Percentiles rank a stretch among this genome's conserved stretches.
These are phyloP conservation scores for Heliconius himera DNA, from an alignment of 1,140 invertebrate genomes.

Conservation along the genomic window DNA sequence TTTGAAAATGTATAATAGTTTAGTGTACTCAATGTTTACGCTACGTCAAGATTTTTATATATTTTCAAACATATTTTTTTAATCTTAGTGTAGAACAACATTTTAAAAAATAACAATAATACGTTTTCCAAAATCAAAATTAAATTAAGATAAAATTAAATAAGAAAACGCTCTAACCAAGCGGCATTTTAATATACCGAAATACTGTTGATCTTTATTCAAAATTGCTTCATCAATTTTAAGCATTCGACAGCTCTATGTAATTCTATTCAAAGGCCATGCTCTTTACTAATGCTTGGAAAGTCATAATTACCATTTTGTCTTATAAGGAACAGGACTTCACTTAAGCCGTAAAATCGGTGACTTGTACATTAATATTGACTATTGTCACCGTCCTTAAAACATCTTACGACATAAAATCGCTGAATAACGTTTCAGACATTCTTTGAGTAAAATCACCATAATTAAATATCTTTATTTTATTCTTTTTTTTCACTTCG, in stretches of 20 bases:
- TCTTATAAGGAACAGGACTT: conserved; percentile 46
- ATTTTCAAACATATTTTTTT: no score
- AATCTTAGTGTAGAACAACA: no score
- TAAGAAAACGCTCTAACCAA: no score
- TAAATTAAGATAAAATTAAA: no score
- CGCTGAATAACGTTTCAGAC: background rate
- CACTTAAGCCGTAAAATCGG: background rate
- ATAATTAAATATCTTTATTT: no score
- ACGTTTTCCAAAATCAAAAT: no score
- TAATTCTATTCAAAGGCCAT: conserved; percentile 54
- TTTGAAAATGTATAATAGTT: no score
- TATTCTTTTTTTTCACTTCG: no score
- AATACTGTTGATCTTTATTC: conserved; percentile 33
- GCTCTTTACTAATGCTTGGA: conserved; percentile 74
- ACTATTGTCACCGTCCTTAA: background rate
- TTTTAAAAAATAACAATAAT: no score
- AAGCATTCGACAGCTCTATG: conserved; percentile 46
- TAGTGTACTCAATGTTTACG: no score
- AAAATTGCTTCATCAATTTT: conserved; percentile 55
- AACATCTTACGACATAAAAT: background rate
- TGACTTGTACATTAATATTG: background rate
- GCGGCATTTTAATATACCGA: background rate
- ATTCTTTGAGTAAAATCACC: no score
- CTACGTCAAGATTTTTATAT: no score
- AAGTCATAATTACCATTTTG: conserved; percentile 73